These are phyloP conservation scores for western clawed frog (Xenopus tropicalis) DNA, from an alignment of 2,113 vertebrate species.

Conservation along the genomic window UCB_Xtro_10.0 CM004443.2:168816001-168816500, in stretches of 20 bases:
- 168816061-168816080: no score
- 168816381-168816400: neutral
- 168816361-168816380: constrained; percentile 3
- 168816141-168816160: constrained; percentile 4
- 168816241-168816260: constrained; percentile 20
- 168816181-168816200: neutral
- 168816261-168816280: constrained; percentile 6
- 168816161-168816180: neutral
- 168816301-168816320: constrained; percentile 4
- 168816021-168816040: no score
- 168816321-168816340: constrained; percentile 20
- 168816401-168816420: neutral
- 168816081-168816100: neutral
- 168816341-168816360: constrained; percentile 5
- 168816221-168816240: neutral
- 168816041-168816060: no score
- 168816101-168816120: neutral
- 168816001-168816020: no score
- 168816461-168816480: neutral
- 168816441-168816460: neutral
- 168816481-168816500: no score
- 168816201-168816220: constrained; percentile 6
- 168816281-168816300: constrained; percentile 25
- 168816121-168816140: neutral
- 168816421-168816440: neutral